Conservation (phyloP, 2,888 invertebrate species). For the Trissolcus japonicus region DNA sequence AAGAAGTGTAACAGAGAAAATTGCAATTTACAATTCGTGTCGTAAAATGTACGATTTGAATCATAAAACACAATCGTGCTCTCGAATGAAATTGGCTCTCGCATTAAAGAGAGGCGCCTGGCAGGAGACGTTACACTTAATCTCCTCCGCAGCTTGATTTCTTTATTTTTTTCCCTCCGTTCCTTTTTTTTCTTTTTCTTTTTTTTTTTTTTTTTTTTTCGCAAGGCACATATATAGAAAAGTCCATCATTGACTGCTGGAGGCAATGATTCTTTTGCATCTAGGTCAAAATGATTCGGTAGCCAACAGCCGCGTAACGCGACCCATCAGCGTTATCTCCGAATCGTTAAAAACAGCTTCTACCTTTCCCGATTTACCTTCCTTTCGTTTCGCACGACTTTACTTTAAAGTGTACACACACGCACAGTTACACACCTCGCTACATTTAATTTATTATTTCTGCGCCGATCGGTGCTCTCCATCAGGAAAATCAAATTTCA, state of each 20-base stretch:
- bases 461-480: background rate
- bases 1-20: no score
- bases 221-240: conserved; percentile 39
- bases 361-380: conserved; percentile 59
- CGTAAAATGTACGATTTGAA: conserved; percentile 4
- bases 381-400: conserved; percentile 56
- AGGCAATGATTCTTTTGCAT: conserved; percentile 61
- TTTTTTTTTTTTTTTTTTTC: conserved; percentile 2
- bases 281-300: conserved; percentile 72
- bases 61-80: conserved; percentile 19
- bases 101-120: conserved; percentile 36
- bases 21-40: conserved; percentile 4
- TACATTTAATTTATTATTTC: conserved; percentile 48
- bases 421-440: conserved; percentile 26
- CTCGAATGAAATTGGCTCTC: conserved; percentile 15
- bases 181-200: background rate
- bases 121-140: conserved; percentile 27
- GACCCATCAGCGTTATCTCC: conserved; percentile 63
- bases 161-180: conserved; percentile 9
- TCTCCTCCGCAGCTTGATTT: conserved; percentile 8
- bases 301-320: conserved; percentile 66
- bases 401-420: conserved; percentile 39
- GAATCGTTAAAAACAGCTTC: conserved; percentile 60
- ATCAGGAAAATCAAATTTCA: background rate
- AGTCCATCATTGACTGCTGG: conserved; percentile 44